Percentiles rank a stretch among this genome's conserved stretches.
Evolutionary conservation across 2,113 vertebrate species (phyloP).

Genomic region (Australoheros scitulus): DNA sequence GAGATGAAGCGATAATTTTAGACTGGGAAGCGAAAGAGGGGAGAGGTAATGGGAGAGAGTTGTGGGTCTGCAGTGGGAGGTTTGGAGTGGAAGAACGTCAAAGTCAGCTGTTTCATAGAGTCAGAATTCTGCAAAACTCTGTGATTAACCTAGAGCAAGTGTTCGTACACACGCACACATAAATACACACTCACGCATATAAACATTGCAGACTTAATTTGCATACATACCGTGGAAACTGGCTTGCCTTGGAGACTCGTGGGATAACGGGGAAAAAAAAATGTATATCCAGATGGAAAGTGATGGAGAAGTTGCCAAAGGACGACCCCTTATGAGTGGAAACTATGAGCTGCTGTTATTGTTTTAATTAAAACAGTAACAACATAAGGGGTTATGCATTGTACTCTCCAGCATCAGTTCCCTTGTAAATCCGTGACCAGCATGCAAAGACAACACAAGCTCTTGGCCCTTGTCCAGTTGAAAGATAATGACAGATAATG

Average conservation of each 20-base stretch:
- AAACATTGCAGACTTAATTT: conserved; percentile 60
- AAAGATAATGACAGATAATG: conserved; percentile 77
- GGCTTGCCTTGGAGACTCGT: conserved; percentile 34
- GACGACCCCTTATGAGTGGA: conserved; percentile 42
- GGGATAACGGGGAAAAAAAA: conserved; percentile 37
- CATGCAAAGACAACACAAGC: conserved; percentile 63
- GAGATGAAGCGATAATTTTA: conserved; percentile 78
- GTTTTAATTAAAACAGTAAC: conserved; percentile 73
- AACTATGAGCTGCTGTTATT: conserved; percentile 57
- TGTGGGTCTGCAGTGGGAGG: conserved; percentile 42
- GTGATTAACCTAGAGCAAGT: conserved; percentile 74
- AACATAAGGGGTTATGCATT: conserved; percentile 54
- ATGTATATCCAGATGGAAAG: conserved; percentile 61
- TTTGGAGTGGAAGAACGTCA: conserved; percentile 58
- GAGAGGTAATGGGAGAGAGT: conserved; percentile 5
- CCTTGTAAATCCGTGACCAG: conserved; percentile 54
- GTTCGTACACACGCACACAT: conserved; percentile 3
- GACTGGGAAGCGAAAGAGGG: conserved; percentile 31
- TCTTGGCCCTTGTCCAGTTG: conserved; percentile 60
- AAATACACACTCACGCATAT: background rate
- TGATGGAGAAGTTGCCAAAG: conserved; percentile 57
- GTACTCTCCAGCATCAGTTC: conserved; percentile 55
- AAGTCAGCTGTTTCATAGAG: conserved; percentile 72
- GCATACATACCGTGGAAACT: conserved; percentile 49
- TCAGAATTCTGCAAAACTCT: conserved; percentile 49